A percentile compares a stretch with the other conserved stretches of the same genome.
phyloP scores from a whole-genome alignment of 2,888 invertebrate species.

The Cancer borealis region DNA sequence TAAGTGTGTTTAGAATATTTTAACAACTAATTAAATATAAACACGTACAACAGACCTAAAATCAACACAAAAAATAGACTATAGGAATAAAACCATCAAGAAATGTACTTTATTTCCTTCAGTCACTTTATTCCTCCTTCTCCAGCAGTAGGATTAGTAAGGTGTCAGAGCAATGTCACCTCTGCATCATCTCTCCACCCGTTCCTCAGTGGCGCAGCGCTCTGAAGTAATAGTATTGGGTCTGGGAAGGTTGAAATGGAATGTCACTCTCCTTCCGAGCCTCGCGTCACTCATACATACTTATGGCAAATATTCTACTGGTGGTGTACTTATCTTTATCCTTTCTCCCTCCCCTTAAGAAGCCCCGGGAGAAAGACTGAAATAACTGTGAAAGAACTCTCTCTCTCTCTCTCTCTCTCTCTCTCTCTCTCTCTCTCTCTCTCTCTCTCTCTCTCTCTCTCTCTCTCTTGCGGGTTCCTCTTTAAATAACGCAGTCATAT shows the following conservation, averaged over 20 bases:
- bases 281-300: background rate
- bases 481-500: background rate
- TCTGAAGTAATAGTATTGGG: background rate
- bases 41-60: too few relatives aligned
- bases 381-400: too few relatives aligned
- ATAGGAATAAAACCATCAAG: too few relatives aligned
- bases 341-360: background rate
- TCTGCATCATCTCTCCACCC: background rate
- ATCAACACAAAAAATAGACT: too few relatives aligned
- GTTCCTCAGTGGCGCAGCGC: background rate
- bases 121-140: too few relatives aligned
- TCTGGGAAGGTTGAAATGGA: background rate
- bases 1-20: too few relatives aligned
- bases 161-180: too few relatives aligned
- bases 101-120: too few relatives aligned
- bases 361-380: background rate
- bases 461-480: constrained; percentile 15
- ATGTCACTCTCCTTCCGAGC: background rate
- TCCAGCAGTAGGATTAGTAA: too few relatives aligned
- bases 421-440: constrained; percentile 1
- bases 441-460: constrained; percentile 7
- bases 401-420: background rate
- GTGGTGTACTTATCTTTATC: background rate
- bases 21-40: too few relatives aligned
- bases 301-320: background rate